These are phyloP conservation scores for Meloidogyne exigua DNA, from an alignment of 1,140 invertebrate species.

Conservation along the genomic window DNA sequence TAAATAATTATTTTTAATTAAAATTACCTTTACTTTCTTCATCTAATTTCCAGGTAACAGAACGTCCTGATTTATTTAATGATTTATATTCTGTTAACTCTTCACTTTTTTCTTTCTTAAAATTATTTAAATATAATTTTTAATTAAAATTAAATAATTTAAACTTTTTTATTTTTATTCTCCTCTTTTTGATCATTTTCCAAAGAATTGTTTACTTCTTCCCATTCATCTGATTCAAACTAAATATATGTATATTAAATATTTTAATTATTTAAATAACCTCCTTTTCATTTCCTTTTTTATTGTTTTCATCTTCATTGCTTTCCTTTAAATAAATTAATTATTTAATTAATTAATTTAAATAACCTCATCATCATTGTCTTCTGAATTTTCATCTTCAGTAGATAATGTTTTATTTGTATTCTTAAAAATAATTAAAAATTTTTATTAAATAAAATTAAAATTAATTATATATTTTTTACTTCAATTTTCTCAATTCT, in stretches of 20 bases:
- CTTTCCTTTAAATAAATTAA: not conserved
- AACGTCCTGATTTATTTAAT: not conserved
- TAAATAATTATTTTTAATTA: no score
- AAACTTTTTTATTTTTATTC: not conserved
- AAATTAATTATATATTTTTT: not conserved
- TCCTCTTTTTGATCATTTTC: not conserved
- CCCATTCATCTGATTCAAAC: not conserved
- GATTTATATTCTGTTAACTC: not conserved
- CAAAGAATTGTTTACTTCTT: not conserved
- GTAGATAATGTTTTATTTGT: not conserved
- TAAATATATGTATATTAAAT: not conserved
- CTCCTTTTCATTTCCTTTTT: not conserved
- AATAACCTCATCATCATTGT: not conserved
- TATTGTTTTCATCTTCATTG: not conserved
- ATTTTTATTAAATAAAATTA: not conserved
- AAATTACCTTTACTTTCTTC: not conserved
- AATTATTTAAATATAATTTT: not conserved
- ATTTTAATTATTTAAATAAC: not conserved
- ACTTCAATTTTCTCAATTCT: not conserved
- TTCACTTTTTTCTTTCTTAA: not conserved
- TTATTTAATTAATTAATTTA: no score
- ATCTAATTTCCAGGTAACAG: not conserved
- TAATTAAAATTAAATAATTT: not conserved
- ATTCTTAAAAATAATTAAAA: not conserved
- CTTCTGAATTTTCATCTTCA: not conserved